Evolutionary conservation across 2,888 invertebrate species (phyloP).

Genomic region (Hanleya hanleyi): DNA sequence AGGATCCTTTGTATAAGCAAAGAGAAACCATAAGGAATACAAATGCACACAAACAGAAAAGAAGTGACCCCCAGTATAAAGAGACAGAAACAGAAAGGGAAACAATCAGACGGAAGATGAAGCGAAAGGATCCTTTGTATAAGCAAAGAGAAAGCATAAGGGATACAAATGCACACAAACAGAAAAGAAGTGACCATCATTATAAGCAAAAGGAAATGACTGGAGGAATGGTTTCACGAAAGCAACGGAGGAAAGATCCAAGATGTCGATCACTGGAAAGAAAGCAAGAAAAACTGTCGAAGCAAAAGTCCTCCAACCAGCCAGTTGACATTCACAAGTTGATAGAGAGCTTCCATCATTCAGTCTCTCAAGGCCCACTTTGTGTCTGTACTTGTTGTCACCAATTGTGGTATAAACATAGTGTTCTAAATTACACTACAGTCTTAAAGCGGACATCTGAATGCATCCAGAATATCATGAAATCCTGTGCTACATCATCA

Average conservation of each 20-base stretch:
- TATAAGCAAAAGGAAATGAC: background rate
- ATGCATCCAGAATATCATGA: background rate
- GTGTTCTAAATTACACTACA: background rate
- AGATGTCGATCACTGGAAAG: constrained; percentile 6
- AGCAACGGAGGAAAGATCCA: constrained; percentile 4
- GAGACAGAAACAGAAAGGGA: background rate
- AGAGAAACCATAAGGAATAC: no score
- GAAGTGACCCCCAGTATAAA: background rate
- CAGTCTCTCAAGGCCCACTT: constrained; percentile 21
- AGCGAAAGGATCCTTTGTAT: no score
- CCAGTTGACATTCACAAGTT: background rate
- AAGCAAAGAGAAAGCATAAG: background rate
- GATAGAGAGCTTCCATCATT: background rate
- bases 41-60: no score
- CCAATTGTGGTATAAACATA: background rate
- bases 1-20: background rate
- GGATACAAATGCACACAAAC: background rate
- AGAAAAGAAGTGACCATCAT: background rate
- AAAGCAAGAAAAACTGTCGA: constrained; percentile 6
- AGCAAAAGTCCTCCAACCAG: constrained; percentile 2
- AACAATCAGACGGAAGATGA: no score
- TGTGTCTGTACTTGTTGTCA: constrained; percentile 34
- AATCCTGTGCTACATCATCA: constrained; percentile 6
- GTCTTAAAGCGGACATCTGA: background rate
- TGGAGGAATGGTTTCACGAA: background rate